Evolutionary conservation across 2,888 invertebrate species (phyloP).

Genomic region (Drosophila ezoana): DNA sequence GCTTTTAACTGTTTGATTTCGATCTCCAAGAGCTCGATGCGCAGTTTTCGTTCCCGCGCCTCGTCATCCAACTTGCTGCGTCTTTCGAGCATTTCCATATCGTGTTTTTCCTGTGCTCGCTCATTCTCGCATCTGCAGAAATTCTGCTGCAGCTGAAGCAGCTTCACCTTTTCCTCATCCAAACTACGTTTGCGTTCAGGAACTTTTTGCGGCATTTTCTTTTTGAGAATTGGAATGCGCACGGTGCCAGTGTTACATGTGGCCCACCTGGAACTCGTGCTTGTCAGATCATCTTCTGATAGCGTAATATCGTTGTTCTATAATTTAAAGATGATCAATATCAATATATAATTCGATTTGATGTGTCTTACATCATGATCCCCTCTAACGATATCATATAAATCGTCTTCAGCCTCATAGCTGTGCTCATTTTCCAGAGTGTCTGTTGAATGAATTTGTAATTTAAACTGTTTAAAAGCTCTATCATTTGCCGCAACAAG

Average conservation of each 20-base stretch:
- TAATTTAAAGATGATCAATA: not conserved
- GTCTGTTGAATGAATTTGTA: not conserved
- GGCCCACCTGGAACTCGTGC: constrained; percentile 15
- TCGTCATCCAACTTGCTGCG: constrained; percentile 7
- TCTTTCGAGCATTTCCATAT: constrained; percentile 13
- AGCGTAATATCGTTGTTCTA: constrained; percentile 4
- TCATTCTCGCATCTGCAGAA: constrained; percentile 17
- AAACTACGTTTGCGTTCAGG: not conserved
- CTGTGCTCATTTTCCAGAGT: constrained; percentile 1
- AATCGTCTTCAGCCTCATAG: constrained; percentile 4
- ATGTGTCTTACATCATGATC: constrained; percentile 13
- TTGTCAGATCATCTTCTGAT: constrained; percentile 16
- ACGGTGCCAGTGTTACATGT: not conserved
- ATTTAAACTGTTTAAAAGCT: not conserved
- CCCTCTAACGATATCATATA: not conserved
- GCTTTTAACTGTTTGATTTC: constrained; percentile 12
- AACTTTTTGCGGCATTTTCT: not conserved
- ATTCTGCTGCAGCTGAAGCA: constrained; percentile 16
- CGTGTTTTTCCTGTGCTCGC: constrained; percentile 20
- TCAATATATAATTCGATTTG: not conserved
- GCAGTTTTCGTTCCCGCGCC: constrained; percentile 14
- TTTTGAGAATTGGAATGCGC: not conserved
- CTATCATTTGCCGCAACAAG: too few relatives aligned
- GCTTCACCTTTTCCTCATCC: constrained; percentile 11
- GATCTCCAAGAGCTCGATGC: constrained; percentile 17